Percentiles rank a stretch among this genome's conserved stretches.
These are phyloP conservation scores for Amphiprion percula DNA, from an alignment of 2,113 vertebrate species.

Conservation along the genomic window DNA sequence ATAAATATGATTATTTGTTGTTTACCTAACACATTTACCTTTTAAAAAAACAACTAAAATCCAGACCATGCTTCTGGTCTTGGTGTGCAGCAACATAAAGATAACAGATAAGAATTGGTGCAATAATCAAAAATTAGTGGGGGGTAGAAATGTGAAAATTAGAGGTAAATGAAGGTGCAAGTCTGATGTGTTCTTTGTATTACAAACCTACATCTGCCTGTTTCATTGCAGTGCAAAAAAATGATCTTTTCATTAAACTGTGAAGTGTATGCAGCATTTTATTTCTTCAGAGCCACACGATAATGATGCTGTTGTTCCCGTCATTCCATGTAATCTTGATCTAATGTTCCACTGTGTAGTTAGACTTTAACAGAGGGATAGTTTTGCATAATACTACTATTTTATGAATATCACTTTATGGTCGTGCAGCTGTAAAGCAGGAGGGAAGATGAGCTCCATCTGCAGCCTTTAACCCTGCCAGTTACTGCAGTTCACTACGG, in stretches of 20 bases:
- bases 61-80: too few relatives aligned
- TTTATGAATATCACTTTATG: constrained; percentile 44
- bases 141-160: too few relatives aligned
- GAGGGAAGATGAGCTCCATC: neutral
- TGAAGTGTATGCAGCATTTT: neutral
- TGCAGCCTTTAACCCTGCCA: neutral
- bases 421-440: constrained; percentile 27
- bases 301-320: neutral
- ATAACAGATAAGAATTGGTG: too few relatives aligned
- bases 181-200: too few relatives aligned
- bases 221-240: neutral
- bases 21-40: too few relatives aligned
- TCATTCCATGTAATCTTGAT: neutral
- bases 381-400: constrained; percentile 4
- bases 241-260: neutral
- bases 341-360: constrained; percentile 22
- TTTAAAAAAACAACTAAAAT: too few relatives aligned
- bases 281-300: neutral
- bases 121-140: too few relatives aligned
- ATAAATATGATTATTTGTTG: too few relatives aligned
- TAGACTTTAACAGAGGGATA: constrained; percentile 44
- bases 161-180: too few relatives aligned
- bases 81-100: too few relatives aligned
- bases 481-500: neutral
- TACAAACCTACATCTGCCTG: neutral